Evolutionary conservation across 2,797 vertebrate genomes (phyloP).

Genomic region (Thunnus albacares): DNA sequence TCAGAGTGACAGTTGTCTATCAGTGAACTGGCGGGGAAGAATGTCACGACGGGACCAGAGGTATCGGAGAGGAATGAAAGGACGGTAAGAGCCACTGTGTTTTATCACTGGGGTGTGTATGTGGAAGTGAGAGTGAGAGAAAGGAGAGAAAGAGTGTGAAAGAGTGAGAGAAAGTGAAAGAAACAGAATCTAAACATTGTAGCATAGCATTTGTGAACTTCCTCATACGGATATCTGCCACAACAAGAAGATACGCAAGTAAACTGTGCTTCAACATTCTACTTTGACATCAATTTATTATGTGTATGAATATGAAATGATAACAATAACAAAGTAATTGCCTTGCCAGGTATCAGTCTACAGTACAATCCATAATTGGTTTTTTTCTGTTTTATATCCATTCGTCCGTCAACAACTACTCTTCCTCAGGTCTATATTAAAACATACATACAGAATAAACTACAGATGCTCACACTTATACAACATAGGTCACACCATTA

Average conservation of each 20-base stretch:
- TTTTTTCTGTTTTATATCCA: neutral
- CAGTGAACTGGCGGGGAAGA: slow-evolving; percentile 32
- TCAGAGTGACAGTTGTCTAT: slow-evolving; percentile 36
- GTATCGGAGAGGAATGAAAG: slow-evolving; percentile 83
- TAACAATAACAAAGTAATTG: neutral
- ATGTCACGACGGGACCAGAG: slow-evolving; percentile 88
- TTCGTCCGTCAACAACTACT: slow-evolving; percentile 18
- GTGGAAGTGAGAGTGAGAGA: neutral
- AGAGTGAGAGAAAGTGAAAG: slow-evolving; percentile 23
- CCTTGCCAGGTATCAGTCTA: neutral
- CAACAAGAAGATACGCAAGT: neutral
- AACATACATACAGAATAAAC: neutral
- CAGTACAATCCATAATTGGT: neutral
- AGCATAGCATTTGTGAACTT: slow-evolving; percentile 49
- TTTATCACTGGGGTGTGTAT: neutral
- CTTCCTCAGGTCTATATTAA: neutral
- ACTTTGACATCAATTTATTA: slow-evolving; percentile 17
- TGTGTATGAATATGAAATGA: neutral
- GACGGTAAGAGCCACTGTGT: slow-evolving; percentile 76
- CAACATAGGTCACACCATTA: neutral
- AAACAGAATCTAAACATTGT: neutral
- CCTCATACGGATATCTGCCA: slow-evolving; percentile 54
- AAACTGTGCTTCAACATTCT: neutral
- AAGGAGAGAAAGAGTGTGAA: neutral
- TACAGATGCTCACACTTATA: neutral